These are phyloP conservation scores for Pao palembangensis DNA, from an alignment of 2,113 vertebrate species.

Conservation along the genomic window DNA sequence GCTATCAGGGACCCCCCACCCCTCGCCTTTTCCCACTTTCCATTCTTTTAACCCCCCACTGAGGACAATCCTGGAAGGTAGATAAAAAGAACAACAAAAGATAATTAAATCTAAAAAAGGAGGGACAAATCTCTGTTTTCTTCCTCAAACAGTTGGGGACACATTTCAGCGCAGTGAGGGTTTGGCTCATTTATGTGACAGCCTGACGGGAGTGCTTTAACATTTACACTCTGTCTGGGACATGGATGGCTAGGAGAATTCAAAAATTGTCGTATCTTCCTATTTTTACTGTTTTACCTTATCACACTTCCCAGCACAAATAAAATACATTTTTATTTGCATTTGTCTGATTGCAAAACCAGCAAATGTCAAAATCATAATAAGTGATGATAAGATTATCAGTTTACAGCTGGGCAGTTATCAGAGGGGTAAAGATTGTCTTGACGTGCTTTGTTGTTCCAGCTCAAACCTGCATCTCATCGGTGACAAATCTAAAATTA, in stretches of 20 bases:
- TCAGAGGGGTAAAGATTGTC: slow-evolving; percentile 55
- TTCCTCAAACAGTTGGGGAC: slow-evolving; percentile 74
- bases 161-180: slow-evolving; percentile 72
- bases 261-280: slow-evolving; percentile 42
- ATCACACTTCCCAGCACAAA: slow-evolving; percentile 44
- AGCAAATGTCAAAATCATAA: slow-evolving; percentile 24
- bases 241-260: slow-evolving; percentile 53
- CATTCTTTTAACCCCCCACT: slow-evolving; percentile 75
- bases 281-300: slow-evolving; percentile 46
- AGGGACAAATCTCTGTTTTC: slow-evolving; percentile 64
- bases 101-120: slow-evolving; percentile 78
- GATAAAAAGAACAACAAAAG: slow-evolving; percentile 77
- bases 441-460: slow-evolving; percentile 69
- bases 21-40: slow-evolving; percentile 66
- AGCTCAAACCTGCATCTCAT: slow-evolving; percentile 64
- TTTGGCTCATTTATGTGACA: slow-evolving; percentile 67
- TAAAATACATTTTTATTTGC: slow-evolving; percentile 46
- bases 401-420: slow-evolving; percentile 46
- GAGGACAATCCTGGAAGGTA: slow-evolving; percentile 78
- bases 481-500: slow-evolving; percentile 77
- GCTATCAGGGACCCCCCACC: slow-evolving; percentile 62
- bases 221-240: slow-evolving; percentile 59
- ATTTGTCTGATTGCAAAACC: slow-evolving; percentile 41
- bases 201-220: slow-evolving; percentile 67
- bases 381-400: slow-evolving; percentile 51